phyloP scores from a whole-genome alignment of 1,140 invertebrate genomes.

The Zaprionus ornatus region DNA sequence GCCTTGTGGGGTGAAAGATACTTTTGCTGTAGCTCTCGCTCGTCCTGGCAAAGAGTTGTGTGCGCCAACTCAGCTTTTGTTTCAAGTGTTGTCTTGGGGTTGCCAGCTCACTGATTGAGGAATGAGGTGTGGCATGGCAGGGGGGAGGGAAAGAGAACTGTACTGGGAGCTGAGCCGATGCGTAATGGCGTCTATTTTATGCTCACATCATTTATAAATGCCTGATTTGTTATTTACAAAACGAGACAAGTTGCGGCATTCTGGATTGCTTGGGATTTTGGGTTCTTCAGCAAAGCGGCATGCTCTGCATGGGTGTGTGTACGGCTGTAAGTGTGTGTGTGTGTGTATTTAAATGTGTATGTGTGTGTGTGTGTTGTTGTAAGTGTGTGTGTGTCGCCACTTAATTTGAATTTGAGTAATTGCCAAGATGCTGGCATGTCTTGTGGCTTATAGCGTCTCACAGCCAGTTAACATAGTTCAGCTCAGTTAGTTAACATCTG shows the following conservation, averaged over 20 bases:
- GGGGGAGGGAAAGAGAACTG: background rate
- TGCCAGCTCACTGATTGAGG: slow-evolving; percentile 3
- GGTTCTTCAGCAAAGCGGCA: background rate
- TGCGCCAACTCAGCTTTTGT: slow-evolving; percentile 61
- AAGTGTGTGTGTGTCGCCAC: slow-evolving; percentile 60
- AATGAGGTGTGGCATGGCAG: background rate
- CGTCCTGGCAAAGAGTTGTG: slow-evolving; percentile 47
- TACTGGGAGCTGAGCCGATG: slow-evolving; percentile 5
- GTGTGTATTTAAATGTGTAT: background rate
- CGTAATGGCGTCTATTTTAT: slow-evolving; percentile 63
- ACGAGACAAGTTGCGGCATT: slow-evolving; percentile 79
- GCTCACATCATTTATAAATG: slow-evolving; percentile 84
- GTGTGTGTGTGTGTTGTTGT: slow-evolving; percentile 36
- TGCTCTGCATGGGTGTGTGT: slow-evolving; percentile 22
- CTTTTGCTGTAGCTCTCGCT: slow-evolving; percentile 40
- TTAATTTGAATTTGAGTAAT: slow-evolving; percentile 82
- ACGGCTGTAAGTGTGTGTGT: slow-evolving; percentile 19
- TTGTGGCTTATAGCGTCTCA: slow-evolving; percentile 10
- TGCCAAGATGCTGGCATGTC: slow-evolving; percentile 55
- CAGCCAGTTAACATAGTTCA: too few relatives aligned
- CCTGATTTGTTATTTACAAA: slow-evolving; percentile 84
- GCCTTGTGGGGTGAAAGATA: slow-evolving; percentile 28
- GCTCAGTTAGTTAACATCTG: too few relatives aligned
- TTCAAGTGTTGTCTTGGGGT: slow-evolving; percentile 60
- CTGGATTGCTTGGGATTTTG: slow-evolving; percentile 57